These are phyloP conservation scores for Pantherophis alleghaniensis DNA, from an alignment of 2,797 vertebrate species.

Conservation along the genomic window DNA sequence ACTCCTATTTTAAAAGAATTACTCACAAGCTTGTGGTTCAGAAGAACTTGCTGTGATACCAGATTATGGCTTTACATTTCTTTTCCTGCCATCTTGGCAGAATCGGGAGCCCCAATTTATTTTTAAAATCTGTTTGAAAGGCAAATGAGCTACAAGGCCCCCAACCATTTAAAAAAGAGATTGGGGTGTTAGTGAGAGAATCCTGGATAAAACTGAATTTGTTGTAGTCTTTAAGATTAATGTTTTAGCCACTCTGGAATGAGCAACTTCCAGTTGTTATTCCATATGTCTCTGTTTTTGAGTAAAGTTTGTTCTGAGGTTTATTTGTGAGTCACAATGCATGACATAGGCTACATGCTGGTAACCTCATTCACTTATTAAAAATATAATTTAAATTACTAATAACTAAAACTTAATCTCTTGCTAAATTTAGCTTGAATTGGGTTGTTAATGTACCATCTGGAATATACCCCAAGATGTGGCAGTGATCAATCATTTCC, in stretches of 20 bases:
- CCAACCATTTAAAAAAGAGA: background rate
- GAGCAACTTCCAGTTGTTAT: no score
- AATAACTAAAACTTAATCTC: background rate
- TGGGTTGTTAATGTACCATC: background rate
- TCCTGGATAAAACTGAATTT: background rate
- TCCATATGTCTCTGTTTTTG: background rate
- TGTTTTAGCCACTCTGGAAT: background rate
- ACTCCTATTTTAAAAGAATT: constrained; percentile 24
- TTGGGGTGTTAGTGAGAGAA: background rate
- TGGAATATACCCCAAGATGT: background rate
- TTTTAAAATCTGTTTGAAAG: background rate
- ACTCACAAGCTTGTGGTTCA: constrained; percentile 31
- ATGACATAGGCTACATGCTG: background rate
- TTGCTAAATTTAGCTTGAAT: background rate
- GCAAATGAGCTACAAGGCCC: background rate
- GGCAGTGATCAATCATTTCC: background rate
- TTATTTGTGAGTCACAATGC: background rate
- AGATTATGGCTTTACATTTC: background rate
- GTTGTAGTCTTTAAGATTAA: background rate
- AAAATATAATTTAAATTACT: background rate
- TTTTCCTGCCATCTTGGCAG: background rate
- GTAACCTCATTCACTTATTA: background rate
- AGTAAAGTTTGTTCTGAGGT: background rate
- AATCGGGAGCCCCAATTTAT: background rate
- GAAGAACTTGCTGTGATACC: constrained; percentile 34